A percentile compares a stretch with the other conserved stretches of the same genome.
Evolutionary conservation across 2,113 vertebrate species (phyloP).

Genomic region (Apteryx mantelli): DNA sequence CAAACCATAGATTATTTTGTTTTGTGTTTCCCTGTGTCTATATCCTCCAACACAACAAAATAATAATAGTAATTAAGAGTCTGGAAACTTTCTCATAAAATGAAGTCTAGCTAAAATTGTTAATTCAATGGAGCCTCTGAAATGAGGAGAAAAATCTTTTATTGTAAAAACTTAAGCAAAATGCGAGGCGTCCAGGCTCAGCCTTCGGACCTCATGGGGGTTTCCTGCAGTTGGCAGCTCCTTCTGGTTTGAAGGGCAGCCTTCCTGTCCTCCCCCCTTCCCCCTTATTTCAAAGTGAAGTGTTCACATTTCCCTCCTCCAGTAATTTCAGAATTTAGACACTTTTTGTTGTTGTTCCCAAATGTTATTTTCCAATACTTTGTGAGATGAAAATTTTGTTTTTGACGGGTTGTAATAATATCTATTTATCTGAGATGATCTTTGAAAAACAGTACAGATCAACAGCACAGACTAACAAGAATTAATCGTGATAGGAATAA

Average conservation of each 20-base stretch:
- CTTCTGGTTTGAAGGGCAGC: background rate
- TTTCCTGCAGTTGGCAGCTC: background rate
- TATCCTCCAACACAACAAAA: background rate
- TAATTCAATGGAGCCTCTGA: background rate
- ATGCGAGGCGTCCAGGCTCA: too few relatives aligned
- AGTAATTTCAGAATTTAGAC: background rate
- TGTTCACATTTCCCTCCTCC: background rate
- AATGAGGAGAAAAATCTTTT: background rate
- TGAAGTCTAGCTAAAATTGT: background rate
- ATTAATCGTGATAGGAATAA: background rate
- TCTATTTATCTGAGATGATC: background rate
- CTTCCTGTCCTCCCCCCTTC: background rate
- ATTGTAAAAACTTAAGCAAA: accelerated
- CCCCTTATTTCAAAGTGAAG: accelerated
- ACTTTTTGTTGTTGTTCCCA: background rate
- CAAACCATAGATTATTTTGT: background rate
- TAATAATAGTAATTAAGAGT: background rate
- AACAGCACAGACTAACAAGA: background rate
- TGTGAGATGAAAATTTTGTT: background rate
- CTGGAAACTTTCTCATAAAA: background rate
- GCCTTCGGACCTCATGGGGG: accelerated
- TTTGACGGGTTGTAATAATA: background rate
- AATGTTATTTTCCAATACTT: background rate
- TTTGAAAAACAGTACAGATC: background rate
- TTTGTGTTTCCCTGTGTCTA: background rate